phyloP scores from a whole-genome alignment of 2,888 invertebrate species.

The Hecatera dysodea region DNA sequence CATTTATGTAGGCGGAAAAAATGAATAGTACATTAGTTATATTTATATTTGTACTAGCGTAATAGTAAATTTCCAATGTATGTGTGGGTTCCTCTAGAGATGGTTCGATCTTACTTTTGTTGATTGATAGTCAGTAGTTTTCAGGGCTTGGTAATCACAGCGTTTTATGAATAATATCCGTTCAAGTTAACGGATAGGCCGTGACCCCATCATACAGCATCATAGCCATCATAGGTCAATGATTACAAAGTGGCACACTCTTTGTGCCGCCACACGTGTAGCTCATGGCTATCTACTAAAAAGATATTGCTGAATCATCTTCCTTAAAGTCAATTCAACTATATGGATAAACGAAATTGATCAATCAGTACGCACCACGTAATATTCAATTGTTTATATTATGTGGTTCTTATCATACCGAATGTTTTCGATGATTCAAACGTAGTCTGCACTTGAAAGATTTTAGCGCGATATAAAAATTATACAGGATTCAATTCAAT shows the following conservation, averaged over 20 bases:
- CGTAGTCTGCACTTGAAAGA: not conserved
- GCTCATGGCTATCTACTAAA: not conserved
- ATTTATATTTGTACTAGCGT: slow-evolving; percentile 13
- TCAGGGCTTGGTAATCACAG: not conserved
- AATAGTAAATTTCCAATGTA: not conserved
- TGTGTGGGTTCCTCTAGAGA: not conserved
- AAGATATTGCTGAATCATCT: slow-evolving; percentile 6
- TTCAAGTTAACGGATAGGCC: slow-evolving; percentile 14
- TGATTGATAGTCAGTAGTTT: not conserved
- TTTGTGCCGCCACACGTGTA: slow-evolving; percentile 22
- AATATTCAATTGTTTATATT: not conserved
- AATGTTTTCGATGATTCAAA: slow-evolving; percentile 14
- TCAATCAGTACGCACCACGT: not conserved
- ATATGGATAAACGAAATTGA: not conserved
- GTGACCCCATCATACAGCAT: slow-evolving; percentile 21
- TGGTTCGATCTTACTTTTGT: slow-evolving; percentile 2
- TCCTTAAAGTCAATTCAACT: not conserved
- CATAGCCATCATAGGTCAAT: slow-evolving; percentile 6
- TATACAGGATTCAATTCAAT: slow-evolving; percentile 7
- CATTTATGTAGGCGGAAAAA: slow-evolving; percentile 27
- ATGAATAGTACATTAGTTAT: slow-evolving; percentile 16
- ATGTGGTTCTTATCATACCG: slow-evolving; percentile 9
- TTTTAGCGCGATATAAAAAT: slow-evolving; percentile 7
- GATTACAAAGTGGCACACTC: slow-evolving; percentile 14
- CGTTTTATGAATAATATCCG: not conserved